Evolutionary conservation across 2,888 invertebrate species (phyloP).

Genomic region (Cordylochernes scorpioides): DNA sequence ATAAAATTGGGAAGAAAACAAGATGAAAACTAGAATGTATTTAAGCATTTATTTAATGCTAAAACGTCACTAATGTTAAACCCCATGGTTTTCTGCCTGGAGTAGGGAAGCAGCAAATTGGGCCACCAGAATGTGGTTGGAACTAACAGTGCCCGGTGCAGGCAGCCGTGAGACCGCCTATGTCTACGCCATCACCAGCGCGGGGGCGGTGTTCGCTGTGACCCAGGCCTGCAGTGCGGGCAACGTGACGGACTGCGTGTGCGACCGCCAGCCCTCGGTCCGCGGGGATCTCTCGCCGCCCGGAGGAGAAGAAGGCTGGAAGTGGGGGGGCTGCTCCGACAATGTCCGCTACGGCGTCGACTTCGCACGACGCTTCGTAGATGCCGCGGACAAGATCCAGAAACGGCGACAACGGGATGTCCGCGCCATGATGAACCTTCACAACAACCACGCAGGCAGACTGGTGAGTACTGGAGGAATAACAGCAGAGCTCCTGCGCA

Average conservation of each 20-base stretch:
- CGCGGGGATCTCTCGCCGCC: too few species aligned
- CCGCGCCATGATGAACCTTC: constrained; percentile 29
- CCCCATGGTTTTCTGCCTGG: too few species aligned
- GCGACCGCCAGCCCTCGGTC: constrained; percentile 27
- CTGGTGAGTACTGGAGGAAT: constrained; percentile 26
- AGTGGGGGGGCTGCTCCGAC: constrained; percentile 33
- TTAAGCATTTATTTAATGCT: too few species aligned
- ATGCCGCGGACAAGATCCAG: constrained; percentile 26
- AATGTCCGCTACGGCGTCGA: constrained; percentile 29
- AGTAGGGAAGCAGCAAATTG: too few species aligned
- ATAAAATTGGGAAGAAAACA: too few species aligned
- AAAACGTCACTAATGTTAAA: too few species aligned
- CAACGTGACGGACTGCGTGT: constrained; percentile 31
- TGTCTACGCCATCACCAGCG: constrained; percentile 30
- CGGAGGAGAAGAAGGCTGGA: constrained; percentile 29
- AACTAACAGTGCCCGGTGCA: too few species aligned
- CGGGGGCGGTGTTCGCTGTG: constrained; percentile 31
- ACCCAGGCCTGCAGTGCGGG: constrained; percentile 30
- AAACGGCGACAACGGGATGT: constrained; percentile 24
- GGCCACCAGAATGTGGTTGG: too few species aligned
- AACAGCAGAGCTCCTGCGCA: too few species aligned
- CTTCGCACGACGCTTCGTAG: constrained; percentile 30
- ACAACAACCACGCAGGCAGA: constrained; percentile 31
- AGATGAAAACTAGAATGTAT: too few species aligned
- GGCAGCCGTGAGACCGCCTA: constrained; percentile 32